Evolutionary conservation across 2,113 vertebrate genomes (phyloP).

Genomic region (Cynocephalus volans): DNA sequence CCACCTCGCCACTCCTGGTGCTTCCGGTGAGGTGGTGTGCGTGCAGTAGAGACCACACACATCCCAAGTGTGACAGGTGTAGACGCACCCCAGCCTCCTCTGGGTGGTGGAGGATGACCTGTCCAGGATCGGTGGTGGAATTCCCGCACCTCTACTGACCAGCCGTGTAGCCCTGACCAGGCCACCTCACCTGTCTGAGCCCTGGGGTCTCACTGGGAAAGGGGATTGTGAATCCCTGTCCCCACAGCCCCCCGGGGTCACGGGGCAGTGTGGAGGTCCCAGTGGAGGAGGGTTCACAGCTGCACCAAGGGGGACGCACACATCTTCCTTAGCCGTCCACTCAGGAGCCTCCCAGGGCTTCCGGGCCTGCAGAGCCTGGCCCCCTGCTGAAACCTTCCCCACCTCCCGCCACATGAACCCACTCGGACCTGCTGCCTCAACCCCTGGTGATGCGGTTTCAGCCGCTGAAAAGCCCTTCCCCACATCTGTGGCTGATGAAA

Average conservation of each 20-base stretch:
- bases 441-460: accelerated
- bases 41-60: accelerated
- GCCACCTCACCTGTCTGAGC: not conserved
- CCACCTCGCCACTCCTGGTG: accelerated
- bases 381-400: not conserved
- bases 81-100: too few species aligned
- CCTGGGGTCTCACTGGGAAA: not conserved
- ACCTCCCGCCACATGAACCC: not conserved
- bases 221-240: accelerated
- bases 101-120: not conserved
- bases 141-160: not conserved
- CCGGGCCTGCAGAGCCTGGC: not conserved
- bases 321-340: not conserved
- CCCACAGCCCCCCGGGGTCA: too few species aligned
- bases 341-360: not conserved
- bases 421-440: too few species aligned
- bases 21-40: accelerated
- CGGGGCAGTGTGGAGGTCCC: too few species aligned
- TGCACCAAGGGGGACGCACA: accelerated
- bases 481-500: accelerated
- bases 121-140: not conserved
- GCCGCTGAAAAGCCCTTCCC: accelerated
- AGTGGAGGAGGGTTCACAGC: not conserved
- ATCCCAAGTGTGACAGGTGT: accelerated
- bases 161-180: not conserved